Base-by-base conservation (phyloP, 2,113 vertebrate species). In the Lepisosteus osseus region DNA sequence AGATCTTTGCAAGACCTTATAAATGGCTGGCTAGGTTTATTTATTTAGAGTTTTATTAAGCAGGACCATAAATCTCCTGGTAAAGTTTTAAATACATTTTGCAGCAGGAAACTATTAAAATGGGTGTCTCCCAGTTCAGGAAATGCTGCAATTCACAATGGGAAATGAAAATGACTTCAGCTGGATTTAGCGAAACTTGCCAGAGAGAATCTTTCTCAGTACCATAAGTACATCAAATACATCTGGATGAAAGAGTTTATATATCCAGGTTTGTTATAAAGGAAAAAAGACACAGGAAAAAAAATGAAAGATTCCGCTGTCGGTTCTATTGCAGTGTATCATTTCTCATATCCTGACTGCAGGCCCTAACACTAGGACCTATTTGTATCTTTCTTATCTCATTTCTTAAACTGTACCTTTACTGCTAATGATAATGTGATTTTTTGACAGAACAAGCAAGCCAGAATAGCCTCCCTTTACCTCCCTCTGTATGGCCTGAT, bases 401-500 rank as follows among this genome's bases (percentile, higher is more conserved):
- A 13, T 59, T 11, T 59, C 57, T 29, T 29, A 29, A 29, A 29
- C 29, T 29, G 29, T 29, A 29, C 29, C 29, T 29, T 29, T 29
- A 29, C 61, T 40, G 42, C 17, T 9, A 41, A 13, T 40, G 7
- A 4, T 42, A 40, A 8, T 12, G 3, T 43, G 62, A 63, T 3
- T 79, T 54, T 72, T 42, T 78, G 84, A 9, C 71, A 99, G 97
- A 94, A 93, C 76, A 97, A 96, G 73, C 96, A 98, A 77, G 95
- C 95, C 3, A 94, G 93, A 80, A 96, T 99, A 72, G 97, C 97
- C 2, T 94, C 95, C 63, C 83, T 99, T 5, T 99, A 99, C 78
- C 94, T 99, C 88, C 97, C 97, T 0, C 91, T 99, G 8, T 99
- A 99, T 43, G 97, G 97, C 54, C 93, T 99, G 84, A 96, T 99